A percentile compares a stretch with the other conserved stretches of the same genome.
phyloP scores from a whole-genome alignment of 2,888 invertebrate genomes.

The Drosophila merina region DNA sequence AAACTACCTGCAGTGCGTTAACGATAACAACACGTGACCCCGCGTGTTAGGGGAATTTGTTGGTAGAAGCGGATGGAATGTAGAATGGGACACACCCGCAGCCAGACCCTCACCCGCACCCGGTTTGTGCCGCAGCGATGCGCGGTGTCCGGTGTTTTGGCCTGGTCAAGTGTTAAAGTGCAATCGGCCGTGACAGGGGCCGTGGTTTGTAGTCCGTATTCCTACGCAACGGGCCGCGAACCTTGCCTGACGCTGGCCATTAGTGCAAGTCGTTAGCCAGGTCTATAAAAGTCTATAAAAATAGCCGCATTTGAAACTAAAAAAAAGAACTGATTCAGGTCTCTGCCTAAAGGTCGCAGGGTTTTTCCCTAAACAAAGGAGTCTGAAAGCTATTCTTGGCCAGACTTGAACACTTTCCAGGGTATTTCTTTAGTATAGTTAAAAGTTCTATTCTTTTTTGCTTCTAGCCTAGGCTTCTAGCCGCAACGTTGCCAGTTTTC shows the following conservation, averaged over 20 bases:
- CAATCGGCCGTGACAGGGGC: conserved; percentile 70
- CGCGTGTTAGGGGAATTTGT: conserved; percentile 37
- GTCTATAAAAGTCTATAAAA: conserved; percentile 34
- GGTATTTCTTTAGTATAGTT: background rate
- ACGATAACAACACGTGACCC: conserved; percentile 72
- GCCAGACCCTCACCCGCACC: too few relatives aligned
- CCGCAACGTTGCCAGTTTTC: conserved; percentile 63
- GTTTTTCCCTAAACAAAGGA: background rate
- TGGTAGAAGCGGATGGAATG: conserved; percentile 9
- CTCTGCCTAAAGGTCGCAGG: conserved; percentile 16
- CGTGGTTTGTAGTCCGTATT: conserved; percentile 19
- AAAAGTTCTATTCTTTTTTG: conserved; percentile 9
- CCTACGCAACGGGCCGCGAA: conserved; percentile 41
- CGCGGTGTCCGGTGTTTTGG: conserved; percentile 49
- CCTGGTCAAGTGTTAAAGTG: conserved; percentile 76
- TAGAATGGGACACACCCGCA: conserved; percentile 35
- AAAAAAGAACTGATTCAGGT: conserved; percentile 42
- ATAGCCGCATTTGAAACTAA: conserved; percentile 41
- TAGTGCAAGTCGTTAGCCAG: conserved; percentile 70
- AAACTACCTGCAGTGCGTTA: conserved; percentile 64
- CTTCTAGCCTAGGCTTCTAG: background rate
- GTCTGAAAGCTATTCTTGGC: background rate
- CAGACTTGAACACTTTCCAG: background rate
- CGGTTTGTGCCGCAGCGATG: background rate
- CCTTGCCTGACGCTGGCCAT: conserved; percentile 63